Base-by-base conservation (phyloP, 2,888 invertebrate species). In the Eristalis intricaria region DNA sequence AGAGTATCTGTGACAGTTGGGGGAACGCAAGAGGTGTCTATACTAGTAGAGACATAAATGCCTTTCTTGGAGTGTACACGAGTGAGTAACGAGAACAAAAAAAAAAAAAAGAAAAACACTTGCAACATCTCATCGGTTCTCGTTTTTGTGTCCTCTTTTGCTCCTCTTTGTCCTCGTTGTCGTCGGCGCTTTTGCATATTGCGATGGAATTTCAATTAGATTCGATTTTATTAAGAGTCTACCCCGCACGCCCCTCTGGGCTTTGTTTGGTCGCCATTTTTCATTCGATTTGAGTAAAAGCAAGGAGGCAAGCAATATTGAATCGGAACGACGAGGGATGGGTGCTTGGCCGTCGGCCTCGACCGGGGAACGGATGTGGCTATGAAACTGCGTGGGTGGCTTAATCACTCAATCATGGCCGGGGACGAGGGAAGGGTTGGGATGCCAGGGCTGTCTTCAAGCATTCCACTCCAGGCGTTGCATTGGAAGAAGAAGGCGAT, bases 171-270 rank as follows among this genome's bases (percentile, higher is more conserved):
- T 56, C 1, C 2, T 43, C 32, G 13, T 70, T 38, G 38, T 66
- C 68, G n/a, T 68, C 23, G 1, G 0, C 32, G 50, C 63, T 38
- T 70, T 70, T 70, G 56, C 78, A 70, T 68, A 61, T 68, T 43
- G 40, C 70, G 70, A 32, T 70, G 76, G 82, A 82, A 77, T 82
- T 77, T 82, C 82, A 82, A 82, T 76, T 76, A 82, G 70, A 70
- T 82, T 82, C 43, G 43, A 26, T 81, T 75, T 81, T 75, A 69
- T 75, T 81, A 10, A 32, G 32, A 32, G 32, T 7, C 10, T 26
- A 1, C 26, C 26, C 3, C 26, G 1, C 26, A 26, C 26, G 2
- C 26, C 26, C 26, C 26, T 70, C 63, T 63, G 15, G 32, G 22
- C 19, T 56, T 77, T 60, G 15, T 26, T 70, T 78, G 38, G 78